Base-by-base conservation (phyloP, 2,113 vertebrate genomes). In the Gila orcuttii region DNA sequence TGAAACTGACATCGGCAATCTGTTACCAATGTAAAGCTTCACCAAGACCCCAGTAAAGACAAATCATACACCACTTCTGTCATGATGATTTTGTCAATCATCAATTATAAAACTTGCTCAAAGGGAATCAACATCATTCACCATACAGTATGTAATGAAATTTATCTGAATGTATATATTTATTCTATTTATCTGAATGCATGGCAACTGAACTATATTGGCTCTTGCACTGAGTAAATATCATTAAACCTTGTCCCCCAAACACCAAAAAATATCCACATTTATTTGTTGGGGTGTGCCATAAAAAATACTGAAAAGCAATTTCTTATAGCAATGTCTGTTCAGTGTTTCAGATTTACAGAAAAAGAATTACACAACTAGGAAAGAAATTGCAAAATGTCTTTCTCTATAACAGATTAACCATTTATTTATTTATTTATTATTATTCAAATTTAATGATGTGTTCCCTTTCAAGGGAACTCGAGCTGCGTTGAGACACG, bases 91-190 rank as follows among this genome's bases (percentile, higher is more conserved):
- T 93, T 92, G 93, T 92, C 93, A 92, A 90, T 91, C 91, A 94
- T 93, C 91, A 92, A 94, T 94, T 93, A 94, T 91, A 90, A 92
- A 91, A 91, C 85, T 91, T 90, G 91, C 90, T 94, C 90, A 93
- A 21, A 47, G 10, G 4, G 13, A 81, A 68, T n/a, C 6, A 15
- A 62, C 59, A 13, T 42, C 17, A 57, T 57, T 78, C 10, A 36
- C 52, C 57, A 60, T 60, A 28, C 28, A 28, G 28, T 28, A 62
- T 59, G 3, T 71, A 71, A 39, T 12, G 1, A 39, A 0, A 71
- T 23, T 11, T 71, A 71, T 42, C 33, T 71, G 36, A 42, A 69
- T 11, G 33, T 71, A 71, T 23, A 12, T 42, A 11, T 42, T 23
- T 71, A 42, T 5, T 39, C 21, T 23, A 21, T 69, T 8, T 11